Base-by-base conservation (phyloP, 2,888 invertebrate genomes). In the Platycheirus albimanus region DNA sequence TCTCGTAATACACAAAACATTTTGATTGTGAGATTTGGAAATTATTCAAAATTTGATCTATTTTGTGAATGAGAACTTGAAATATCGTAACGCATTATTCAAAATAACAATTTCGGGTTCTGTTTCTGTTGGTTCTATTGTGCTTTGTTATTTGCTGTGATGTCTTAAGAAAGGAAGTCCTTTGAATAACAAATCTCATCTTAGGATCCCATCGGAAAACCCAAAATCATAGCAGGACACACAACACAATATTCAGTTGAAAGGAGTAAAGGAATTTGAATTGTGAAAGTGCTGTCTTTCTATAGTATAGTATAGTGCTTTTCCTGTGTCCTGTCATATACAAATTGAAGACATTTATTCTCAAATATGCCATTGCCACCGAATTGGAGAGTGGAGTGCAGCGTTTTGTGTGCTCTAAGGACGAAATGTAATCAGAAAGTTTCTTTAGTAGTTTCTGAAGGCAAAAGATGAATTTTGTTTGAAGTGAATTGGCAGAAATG, bases 311-410 rank as follows among this genome's bases (percentile, higher is more conserved):
- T n/a, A n/a, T n/a, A n/a, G n/a, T 56, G 28, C n/a, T 41, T 10
- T 33, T 54, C 36, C 54, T 38, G 24, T 56, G 38, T 17, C 24
- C 41, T 61, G 61, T 17, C 43, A 61, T 30, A 38, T 38, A n/a
- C n/a, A 45, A 61, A 61, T 45, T 45, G 41, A 45, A 61, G 61
- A 61, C 43, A 61, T 61, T 61, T 45, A 61, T 61, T 61, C 7
- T 61, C 61, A n/a, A 61, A 43, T 30, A 45, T 43, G 43, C 61
- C 61, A 61, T 61, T 61, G 38, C n/a, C n/a, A n/a, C n/a, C n/a
- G 3, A 5, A 36, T 3, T 36, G 58, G 43, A 56, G 24, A 33
- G 24, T 56, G 10, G 24, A 56, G 24, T 56, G 56, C 24, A 41
- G 38, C 13, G n/a, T 41, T 56, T 8, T 41, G n/a, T 17, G 4